Evolutionary conservation across 2,888 invertebrate species (phyloP), one percentile per base, ranked within the genome.

Genomic region (Orchestes rusci): DNA sequence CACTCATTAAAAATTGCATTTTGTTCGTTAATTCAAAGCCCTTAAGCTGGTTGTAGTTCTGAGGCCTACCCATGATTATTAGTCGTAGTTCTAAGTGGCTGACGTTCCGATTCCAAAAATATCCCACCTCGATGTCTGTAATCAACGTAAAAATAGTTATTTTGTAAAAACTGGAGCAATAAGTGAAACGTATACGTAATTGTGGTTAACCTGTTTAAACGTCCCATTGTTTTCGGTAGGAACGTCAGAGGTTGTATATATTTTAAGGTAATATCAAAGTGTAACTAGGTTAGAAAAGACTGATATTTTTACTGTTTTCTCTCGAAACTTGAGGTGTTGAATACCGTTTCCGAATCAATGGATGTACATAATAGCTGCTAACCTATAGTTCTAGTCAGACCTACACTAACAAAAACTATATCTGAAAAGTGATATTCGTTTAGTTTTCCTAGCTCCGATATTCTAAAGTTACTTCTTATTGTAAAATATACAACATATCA

Each of bases 41-140:
- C 10, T 7, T 23, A 23, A 23, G 10, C 23, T 7, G 10, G 10
- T 23, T 48, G 48, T 48, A 48, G 48, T 48, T 48, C 44, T 48
- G 42, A 48, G 48, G 48, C 48, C 48, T 48, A 48, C 40, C 28
- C 3, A 23, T n/a, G n/a, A n/a, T n/a, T n/a, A n/a, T n/a, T n/a
- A n/a, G n/a, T n/a, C 23, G 30, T 30, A 30, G 7, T 30, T 30
- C 12, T 30, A 30, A 30, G 13, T 8, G 7, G 23, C 10, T 23
- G 5, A n/a, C n/a, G n/a, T 23, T 7, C 7, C 23, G 23, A 7
- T 7, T 23, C 5, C 10, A 23, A 23, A 23, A 23, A 10, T 23
- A 23, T 23, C 23, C 7, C 10, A 5, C 23, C 23, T 7, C 7
- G 10, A 23, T 23, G 10, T 23, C 5, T n/a, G n/a, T n/a, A n/a